These are phyloP conservation scores for Caenorhabditis zanzibari DNA, from an alignment of 2,888 invertebrate species.

Conservation along the genomic window DNA sequence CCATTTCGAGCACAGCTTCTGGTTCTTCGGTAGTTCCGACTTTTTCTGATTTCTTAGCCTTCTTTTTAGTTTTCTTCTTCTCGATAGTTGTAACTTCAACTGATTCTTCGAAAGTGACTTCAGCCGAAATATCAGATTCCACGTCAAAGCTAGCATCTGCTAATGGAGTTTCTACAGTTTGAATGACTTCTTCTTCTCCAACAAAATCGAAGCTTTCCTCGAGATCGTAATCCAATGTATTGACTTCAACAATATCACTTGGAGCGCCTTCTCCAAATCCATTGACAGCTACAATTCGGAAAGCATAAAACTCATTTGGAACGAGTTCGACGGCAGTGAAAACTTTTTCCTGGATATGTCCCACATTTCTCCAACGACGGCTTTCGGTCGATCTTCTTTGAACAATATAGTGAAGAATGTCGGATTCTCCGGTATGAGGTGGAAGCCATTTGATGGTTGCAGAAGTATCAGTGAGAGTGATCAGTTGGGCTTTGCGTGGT, in stretches of 20 bases:
- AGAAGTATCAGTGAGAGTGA: slow-evolving; percentile 61
- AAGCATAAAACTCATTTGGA: slow-evolving; percentile 74
- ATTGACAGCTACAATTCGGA: slow-evolving; percentile 72
- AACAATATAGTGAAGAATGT: slow-evolving; percentile 65
- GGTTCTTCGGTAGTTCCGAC: background rate
- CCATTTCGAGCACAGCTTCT: slow-evolving; percentile 3
- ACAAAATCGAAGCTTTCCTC: slow-evolving; percentile 57
- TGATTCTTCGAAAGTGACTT: slow-evolving; percentile 26
- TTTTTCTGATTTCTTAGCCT: slow-evolving; percentile 26
- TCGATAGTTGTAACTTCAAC: slow-evolving; percentile 2
- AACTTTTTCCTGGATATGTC: slow-evolving; percentile 50
- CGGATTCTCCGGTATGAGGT: slow-evolving; percentile 69
- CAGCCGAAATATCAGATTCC: slow-evolving; percentile 2
- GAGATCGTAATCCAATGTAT: slow-evolving; percentile 64
- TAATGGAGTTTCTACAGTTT: background rate
- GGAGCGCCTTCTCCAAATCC: slow-evolving; percentile 70
- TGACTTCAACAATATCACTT: slow-evolving; percentile 67
- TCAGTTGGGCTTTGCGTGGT: slow-evolving; percentile 67
- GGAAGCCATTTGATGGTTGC: slow-evolving; percentile 66
- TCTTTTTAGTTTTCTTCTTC: slow-evolving; percentile 37
- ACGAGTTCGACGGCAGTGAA: slow-evolving; percentile 71
- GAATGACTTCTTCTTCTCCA: slow-evolving; percentile 51
- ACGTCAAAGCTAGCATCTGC: slow-evolving; percentile 13
- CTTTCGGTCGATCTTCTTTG: slow-evolving; percentile 73
- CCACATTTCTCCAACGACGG: slow-evolving; percentile 72